Percentiles rank a stretch among this genome's conserved stretches.
These are phyloP conservation scores for Zelostemma sp. DNA, from an alignment of 1,140 invertebrate species.

Conservation along the genomic window DNA sequence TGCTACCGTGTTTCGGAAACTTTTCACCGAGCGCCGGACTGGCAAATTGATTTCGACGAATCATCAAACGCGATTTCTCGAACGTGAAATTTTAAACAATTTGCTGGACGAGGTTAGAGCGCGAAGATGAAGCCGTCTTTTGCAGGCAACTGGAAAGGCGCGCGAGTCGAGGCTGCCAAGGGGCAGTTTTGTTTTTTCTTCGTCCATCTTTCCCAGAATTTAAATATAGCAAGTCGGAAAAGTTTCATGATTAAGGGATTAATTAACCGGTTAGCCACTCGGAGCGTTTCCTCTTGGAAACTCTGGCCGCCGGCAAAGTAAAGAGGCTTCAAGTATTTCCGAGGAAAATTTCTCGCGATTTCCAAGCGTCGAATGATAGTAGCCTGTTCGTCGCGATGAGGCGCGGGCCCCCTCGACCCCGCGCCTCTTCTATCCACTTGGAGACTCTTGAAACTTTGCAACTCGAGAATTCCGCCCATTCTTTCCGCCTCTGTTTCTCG, in stretches of 20 bases:
- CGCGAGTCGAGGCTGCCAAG: conserved; percentile 12
- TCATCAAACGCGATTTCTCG: too few relatives aligned
- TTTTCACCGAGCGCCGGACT: too few relatives aligned
- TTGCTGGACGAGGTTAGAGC: not conserved
- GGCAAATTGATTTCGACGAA: too few relatives aligned
- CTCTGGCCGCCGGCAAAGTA: conserved; percentile 22
- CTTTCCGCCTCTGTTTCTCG: conserved; percentile 36
- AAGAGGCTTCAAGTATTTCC: conserved; percentile 50
- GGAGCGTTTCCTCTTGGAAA: conserved; percentile 26
- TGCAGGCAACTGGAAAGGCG: conserved; percentile 35
- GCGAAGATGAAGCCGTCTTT: conserved; percentile 19
- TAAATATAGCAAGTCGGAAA: conserved; percentile 48
- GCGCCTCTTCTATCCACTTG: conserved; percentile 27
- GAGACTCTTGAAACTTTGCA: conserved; percentile 47
- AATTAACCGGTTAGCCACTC: conserved; percentile 51
- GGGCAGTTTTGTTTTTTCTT: conserved; percentile 28
- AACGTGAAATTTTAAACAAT: too few relatives aligned
- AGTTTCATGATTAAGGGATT: conserved; percentile 54
- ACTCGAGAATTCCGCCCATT: conserved; percentile 47
- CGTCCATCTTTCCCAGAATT: conserved; percentile 41
- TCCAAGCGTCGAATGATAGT: conserved; percentile 33
- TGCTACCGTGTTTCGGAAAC: too few relatives aligned
- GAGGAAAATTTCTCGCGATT: conserved; percentile 44
- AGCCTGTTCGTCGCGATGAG: conserved; percentile 25
- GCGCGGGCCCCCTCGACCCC: too few relatives aligned